Percentiles rank a stretch among this genome's conserved stretches.
Conservation (phyloP, 2,113 vertebrate genomes). For the Ivindomyrus marchei region DNA sequence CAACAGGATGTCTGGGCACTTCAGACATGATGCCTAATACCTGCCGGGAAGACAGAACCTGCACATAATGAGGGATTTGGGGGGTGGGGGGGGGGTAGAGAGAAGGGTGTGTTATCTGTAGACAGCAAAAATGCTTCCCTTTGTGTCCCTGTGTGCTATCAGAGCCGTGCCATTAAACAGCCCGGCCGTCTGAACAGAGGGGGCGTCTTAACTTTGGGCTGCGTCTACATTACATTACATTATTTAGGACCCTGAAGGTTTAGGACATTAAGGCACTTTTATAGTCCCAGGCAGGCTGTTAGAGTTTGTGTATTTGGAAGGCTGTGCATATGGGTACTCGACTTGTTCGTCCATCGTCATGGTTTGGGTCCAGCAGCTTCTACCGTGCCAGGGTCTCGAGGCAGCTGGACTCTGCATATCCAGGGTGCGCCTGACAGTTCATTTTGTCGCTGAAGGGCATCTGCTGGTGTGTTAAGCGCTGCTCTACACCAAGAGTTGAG, state of each 20-base stretch:
- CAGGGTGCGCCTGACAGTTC: not conserved
- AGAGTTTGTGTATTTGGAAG: not conserved
- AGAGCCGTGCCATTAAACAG: not conserved
- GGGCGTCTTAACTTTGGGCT: not conserved
- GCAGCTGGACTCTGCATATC: not conserved
- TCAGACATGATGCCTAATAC: conserved; percentile 84
- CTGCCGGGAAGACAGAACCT: conserved; percentile 65
- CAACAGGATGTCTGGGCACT: conserved; percentile 74
- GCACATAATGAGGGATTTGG: not conserved
- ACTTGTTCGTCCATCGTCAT: not conserved
- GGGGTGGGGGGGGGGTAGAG: not conserved
- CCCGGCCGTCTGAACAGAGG: no score
- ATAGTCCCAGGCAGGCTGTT: not conserved
- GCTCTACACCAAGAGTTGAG: not conserved
- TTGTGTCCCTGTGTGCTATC: not conserved
- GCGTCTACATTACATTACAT: not conserved
- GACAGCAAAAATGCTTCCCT: not conserved
- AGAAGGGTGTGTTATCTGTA: not conserved
- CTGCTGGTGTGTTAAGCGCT: not conserved
- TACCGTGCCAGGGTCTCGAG: not conserved
- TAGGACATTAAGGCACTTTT: not conserved
- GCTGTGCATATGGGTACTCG: not conserved
- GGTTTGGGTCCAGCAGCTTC: not conserved
- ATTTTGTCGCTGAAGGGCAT: not conserved
- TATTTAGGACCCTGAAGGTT: not conserved